phyloP scores from a whole-genome alignment of 2,113 vertebrate species.

The Crotalus horridus region DNA sequence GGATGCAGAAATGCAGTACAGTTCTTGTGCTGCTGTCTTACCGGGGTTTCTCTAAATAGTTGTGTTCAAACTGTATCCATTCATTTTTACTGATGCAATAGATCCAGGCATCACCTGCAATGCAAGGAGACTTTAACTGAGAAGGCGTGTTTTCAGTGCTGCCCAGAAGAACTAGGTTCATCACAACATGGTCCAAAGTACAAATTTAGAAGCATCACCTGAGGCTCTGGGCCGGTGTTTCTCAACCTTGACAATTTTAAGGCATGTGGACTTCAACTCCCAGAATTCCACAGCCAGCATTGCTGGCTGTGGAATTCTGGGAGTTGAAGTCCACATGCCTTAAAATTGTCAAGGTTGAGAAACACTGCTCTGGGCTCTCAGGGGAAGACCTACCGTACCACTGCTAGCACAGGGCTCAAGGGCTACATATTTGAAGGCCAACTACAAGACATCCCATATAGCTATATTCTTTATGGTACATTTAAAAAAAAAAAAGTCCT shows the following conservation, averaged over 20 bases:
- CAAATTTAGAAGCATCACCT: background rate
- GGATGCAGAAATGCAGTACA: background rate
- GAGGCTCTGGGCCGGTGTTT: background rate
- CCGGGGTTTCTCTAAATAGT: conserved; percentile 86
- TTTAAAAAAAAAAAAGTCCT: background rate
- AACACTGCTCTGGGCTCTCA: background rate
- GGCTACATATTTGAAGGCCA: too few species aligned
- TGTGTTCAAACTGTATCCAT: conserved; percentile 89
- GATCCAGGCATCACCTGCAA: conserved; percentile 91
- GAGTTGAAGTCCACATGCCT: too few species aligned
- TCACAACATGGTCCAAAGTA: too few species aligned
- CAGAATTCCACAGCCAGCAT: too few species aligned
- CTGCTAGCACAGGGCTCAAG: background rate
- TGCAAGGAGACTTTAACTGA: background rate
- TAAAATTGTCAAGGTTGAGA: too few species aligned
- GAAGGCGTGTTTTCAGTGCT: background rate
- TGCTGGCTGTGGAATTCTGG: too few species aligned
- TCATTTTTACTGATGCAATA: conserved; percentile 89
- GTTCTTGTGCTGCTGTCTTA: conserved; percentile 42
- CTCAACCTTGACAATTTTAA: too few species aligned
- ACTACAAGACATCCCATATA: background rate
- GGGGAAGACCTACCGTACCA: background rate
- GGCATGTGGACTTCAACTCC: too few species aligned
- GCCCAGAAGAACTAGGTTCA: fast-evolving
- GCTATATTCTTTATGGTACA: background rate